A percentile compares a stretch with the other conserved stretches of the same genome.
phyloP scores from a whole-genome alignment of 2,888 invertebrate genomes.

The Camptogramma bilineatum region DNA sequence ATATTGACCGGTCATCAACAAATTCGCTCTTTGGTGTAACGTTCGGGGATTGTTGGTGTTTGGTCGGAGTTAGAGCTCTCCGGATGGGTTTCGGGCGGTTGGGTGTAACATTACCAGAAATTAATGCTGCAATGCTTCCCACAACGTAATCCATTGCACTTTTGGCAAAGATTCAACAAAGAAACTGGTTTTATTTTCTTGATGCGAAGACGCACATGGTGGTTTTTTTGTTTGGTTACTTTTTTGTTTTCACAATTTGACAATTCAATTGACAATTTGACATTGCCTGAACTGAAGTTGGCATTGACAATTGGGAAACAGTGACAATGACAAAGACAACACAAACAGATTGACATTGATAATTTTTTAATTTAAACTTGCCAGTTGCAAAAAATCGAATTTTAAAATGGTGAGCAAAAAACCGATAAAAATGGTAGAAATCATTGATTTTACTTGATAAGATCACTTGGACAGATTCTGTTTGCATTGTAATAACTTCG shows the following conservation, averaged over 20 bases:
- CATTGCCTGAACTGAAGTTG: not conserved
- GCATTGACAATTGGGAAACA: conserved; percentile 5
- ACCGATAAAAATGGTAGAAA: not conserved
- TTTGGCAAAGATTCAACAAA: conserved; percentile 28
- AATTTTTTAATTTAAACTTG: not conserved
- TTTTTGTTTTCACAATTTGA: conserved; percentile 33
- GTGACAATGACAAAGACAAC: conserved; percentile 23
- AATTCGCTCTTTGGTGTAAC: conserved; percentile 79
- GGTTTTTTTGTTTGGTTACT: conserved; percentile 48
- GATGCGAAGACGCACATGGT: conserved; percentile 58
- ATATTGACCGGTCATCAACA: conserved; percentile 73
- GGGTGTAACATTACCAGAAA: conserved; percentile 84
- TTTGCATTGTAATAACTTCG: no score
- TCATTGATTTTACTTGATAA: no score
- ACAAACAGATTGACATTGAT: not conserved
- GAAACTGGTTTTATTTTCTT: conserved; percentile 31
- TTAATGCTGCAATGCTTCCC: conserved; percentile 85
- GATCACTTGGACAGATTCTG: no score
- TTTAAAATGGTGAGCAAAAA: no score
- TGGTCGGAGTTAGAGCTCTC: conserved; percentile 74
- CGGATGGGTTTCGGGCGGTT: conserved; percentile 78
- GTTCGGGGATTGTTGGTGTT: conserved; percentile 75
- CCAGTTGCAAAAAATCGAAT: not conserved
- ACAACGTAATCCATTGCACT: conserved; percentile 80
- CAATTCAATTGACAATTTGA: no score